These are phyloP conservation scores for Parazoanthus darwini DNA, from an alignment of 92 coral and sea anemone species.

Conservation along the genomic window DNA sequence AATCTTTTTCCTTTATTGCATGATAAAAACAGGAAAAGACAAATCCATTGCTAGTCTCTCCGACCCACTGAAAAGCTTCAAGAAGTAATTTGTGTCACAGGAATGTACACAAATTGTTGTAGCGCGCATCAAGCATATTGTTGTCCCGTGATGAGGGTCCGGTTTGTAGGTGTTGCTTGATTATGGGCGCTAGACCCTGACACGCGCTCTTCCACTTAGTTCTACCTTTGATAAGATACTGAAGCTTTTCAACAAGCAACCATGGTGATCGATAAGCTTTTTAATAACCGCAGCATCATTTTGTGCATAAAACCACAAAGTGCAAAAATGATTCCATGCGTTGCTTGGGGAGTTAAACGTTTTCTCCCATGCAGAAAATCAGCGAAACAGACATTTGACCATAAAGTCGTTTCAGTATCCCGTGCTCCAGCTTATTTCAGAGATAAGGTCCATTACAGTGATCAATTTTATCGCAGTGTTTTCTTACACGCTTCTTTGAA, in stretches of 20 bases:
- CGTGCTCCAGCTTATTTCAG: conserved; percentile 11
- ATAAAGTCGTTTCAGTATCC: conserved; percentile 8
- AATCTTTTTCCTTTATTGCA: conserved; percentile 51
- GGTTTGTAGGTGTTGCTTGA: conserved; percentile 5
- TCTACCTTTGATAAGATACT: conserved; percentile 30
- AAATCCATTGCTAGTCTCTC: conserved; percentile 52
- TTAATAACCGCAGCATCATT: conserved; percentile 9
- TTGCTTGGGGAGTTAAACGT: neutral
- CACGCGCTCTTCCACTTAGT: conserved; percentile 33
- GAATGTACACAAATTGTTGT: conserved; percentile 39
- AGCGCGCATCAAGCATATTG: conserved; percentile 31
- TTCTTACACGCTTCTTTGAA: conserved; percentile 16
- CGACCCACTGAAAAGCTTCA: conserved; percentile 40
- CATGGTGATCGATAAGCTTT: conserved; percentile 26
- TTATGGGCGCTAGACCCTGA: neutral
- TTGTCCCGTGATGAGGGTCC: conserved; percentile 1
- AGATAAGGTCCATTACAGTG: conserved; percentile 21
- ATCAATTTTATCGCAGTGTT: conserved; percentile 31
- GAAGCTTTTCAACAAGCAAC: conserved; percentile 35
- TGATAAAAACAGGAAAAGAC: conserved; percentile 77
- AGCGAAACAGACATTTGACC: neutral
- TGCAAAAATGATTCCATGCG: neutral
- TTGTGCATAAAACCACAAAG: conserved; percentile 4
- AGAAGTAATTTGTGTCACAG: conserved; percentile 35
- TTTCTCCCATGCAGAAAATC: neutral